Conservation (phyloP, 2,888 invertebrate genomes). For the Tridacna gigas region DNA sequence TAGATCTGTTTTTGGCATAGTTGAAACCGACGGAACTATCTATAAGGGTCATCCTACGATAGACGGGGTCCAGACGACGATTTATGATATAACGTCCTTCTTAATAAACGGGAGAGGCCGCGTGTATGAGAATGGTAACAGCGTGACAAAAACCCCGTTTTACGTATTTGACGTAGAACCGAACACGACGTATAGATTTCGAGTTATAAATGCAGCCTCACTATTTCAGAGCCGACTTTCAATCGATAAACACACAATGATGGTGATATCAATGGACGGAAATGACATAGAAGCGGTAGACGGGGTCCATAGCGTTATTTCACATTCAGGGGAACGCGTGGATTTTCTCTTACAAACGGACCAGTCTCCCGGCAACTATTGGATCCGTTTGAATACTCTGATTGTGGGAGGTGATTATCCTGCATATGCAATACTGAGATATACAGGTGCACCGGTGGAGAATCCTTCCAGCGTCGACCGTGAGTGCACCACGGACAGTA, state of each 20-base stretch:
- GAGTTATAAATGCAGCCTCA: constrained; percentile 71
- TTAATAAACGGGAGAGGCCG: constrained; percentile 72
- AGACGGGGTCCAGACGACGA: constrained; percentile 41
- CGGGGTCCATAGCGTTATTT: constrained; percentile 63
- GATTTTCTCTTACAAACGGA: constrained; percentile 74
- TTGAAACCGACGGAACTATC: constrained; percentile 12
- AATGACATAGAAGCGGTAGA: constrained; percentile 62
- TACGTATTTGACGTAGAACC: constrained; percentile 56
- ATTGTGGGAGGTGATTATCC: constrained; percentile 46
- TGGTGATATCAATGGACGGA: constrained; percentile 73
- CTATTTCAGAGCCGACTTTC: constrained; percentile 70
- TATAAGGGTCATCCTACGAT: constrained; percentile 5
- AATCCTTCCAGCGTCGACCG: constrained; percentile 31
- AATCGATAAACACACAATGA: constrained; percentile 70
- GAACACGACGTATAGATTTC: constrained; percentile 62
- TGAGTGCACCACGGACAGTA: constrained; percentile 30
- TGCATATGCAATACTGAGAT: constrained; percentile 64
- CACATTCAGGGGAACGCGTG: constrained; percentile 75
- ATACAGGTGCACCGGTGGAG: constrained; percentile 26
- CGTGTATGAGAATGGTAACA: constrained; percentile 34
- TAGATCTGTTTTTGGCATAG: constrained; percentile 3
- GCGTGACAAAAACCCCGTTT: constrained; percentile 59
- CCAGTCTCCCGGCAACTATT: constrained; percentile 68
- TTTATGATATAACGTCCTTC: constrained; percentile 49
- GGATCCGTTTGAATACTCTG: constrained; percentile 73